Evolutionary conservation across 2,888 invertebrate genomes (phyloP).

Genomic region (Byasa hedistus): DNA sequence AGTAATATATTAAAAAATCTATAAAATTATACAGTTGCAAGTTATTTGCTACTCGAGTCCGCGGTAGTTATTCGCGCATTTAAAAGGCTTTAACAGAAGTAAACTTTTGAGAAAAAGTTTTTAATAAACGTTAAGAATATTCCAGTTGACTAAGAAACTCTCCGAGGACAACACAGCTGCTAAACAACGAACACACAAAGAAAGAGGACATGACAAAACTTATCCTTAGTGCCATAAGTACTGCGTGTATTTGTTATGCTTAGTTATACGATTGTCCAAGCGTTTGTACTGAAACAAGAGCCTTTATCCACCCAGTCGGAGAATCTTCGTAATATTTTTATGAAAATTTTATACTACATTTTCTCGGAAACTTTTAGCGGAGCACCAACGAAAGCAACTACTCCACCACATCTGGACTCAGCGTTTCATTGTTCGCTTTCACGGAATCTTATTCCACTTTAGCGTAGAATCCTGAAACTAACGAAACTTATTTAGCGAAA

Average conservation of each 20-base stretch:
- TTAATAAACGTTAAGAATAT: background rate
- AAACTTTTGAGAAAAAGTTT: background rate
- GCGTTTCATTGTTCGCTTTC: background rate
- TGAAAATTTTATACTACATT: background rate
- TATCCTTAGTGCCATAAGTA: background rate
- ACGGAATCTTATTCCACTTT: background rate
- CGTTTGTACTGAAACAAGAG: background rate
- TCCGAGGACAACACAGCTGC: slow-evolving; percentile 2
- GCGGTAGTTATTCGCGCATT: background rate
- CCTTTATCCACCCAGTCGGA: background rate
- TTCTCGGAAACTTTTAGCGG: background rate
- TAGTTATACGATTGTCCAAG: background rate
- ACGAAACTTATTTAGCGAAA: background rate
- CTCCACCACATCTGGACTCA: background rate
- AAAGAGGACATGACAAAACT: slow-evolving; percentile 2
- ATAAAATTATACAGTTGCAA: too few species aligned
- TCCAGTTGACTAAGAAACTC: slow-evolving; percentile 15
- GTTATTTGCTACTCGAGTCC: background rate
- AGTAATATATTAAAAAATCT: too few species aligned
- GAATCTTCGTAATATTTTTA: background rate
- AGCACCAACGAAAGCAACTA: background rate
- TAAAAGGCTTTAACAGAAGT: background rate
- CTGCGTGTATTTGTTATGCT: background rate
- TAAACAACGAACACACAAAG: slow-evolving; percentile 30
- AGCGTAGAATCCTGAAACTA: background rate